Conservation (phyloP, 2,797 vertebrate species). For the Microhierax caerulescens region DNA sequence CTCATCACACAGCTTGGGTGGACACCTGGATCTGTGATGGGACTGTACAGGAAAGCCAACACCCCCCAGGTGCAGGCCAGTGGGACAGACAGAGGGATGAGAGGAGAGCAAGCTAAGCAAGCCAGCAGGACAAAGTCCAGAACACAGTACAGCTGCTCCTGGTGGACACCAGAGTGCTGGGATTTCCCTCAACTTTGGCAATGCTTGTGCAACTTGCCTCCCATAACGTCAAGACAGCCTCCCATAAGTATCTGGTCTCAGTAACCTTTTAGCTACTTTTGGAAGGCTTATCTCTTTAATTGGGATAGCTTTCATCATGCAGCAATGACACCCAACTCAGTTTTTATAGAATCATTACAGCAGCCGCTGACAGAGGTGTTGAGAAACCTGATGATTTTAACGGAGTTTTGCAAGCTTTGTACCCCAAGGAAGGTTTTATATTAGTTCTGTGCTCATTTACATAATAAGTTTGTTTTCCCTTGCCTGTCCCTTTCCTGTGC, state of each 20-base stretch:
- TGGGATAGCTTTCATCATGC: neutral
- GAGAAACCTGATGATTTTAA: constrained; percentile 14
- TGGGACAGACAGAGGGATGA: neutral
- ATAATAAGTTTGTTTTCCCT: neutral
- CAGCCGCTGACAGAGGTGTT: neutral
- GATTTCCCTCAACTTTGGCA: neutral
- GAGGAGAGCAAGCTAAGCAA: neutral
- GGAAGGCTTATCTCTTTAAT: neutral
- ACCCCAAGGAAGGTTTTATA: neutral
- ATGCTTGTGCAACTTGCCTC: neutral
- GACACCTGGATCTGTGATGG: neutral
- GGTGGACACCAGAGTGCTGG: fast-evolving
- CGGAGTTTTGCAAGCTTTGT: neutral
- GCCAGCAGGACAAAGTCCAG: neutral
- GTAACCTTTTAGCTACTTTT: neutral
- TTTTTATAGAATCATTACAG: neutral
- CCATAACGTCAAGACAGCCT: neutral
- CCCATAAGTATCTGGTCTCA: neutral
- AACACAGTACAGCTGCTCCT: fast-evolving
- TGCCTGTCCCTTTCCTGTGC: neutral
- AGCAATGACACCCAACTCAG: neutral
- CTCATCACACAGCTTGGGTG: neutral
- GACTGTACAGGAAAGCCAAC: neutral
- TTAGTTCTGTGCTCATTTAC: neutral
- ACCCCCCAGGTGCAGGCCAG: fast-evolving